A percentile compares a stretch with the other conserved stretches of the same genome.
Evolutionary conservation across 2,888 invertebrate genomes (phyloP).

Genomic region (Aethes cnicana): DNA sequence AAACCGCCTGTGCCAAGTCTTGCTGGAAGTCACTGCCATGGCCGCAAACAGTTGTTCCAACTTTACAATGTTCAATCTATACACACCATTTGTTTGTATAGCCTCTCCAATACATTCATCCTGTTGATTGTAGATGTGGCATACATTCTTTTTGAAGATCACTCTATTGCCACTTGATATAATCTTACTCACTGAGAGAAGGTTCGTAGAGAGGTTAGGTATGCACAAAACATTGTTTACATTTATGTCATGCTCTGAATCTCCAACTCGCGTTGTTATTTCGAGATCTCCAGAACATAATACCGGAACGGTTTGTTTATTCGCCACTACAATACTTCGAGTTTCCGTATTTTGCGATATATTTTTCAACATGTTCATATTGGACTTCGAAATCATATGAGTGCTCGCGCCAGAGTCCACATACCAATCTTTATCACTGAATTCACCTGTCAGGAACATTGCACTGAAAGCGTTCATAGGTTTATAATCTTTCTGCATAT

Average conservation of each 20-base stretch:
- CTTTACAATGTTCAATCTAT: conserved; percentile 21
- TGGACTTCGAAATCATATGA: no score
- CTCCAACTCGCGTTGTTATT: conserved; percentile 28
- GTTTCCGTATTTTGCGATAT: conserved; percentile 17
- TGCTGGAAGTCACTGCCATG: background rate
- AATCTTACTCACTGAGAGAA: conserved; percentile 35
- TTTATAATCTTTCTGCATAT: no score
- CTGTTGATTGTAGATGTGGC: conserved; percentile 29
- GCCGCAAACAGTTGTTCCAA: conserved; percentile 14
- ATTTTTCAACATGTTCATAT: background rate
- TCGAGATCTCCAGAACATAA: conserved; percentile 34
- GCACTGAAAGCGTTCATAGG: no score
- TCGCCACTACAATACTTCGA: conserved; percentile 40
- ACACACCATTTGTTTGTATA: conserved; percentile 26
- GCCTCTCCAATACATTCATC: conserved; percentile 14
- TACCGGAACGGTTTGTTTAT: conserved; percentile 35
- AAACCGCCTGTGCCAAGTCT: background rate
- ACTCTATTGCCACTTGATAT: conserved; percentile 28
- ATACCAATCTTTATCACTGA: no score
- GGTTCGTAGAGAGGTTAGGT: conserved; percentile 35
- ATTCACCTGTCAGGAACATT: no score
- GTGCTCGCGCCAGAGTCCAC: no score
- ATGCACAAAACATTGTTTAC: conserved; percentile 36
- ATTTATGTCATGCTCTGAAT: conserved; percentile 30
- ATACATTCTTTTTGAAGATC: conserved; percentile 22